Evolutionary conservation across 2,113 vertebrate species (phyloP), one percentile per base, ranked within the genome.

Genomic region (Aspiorhynchus laticeps): DNA sequence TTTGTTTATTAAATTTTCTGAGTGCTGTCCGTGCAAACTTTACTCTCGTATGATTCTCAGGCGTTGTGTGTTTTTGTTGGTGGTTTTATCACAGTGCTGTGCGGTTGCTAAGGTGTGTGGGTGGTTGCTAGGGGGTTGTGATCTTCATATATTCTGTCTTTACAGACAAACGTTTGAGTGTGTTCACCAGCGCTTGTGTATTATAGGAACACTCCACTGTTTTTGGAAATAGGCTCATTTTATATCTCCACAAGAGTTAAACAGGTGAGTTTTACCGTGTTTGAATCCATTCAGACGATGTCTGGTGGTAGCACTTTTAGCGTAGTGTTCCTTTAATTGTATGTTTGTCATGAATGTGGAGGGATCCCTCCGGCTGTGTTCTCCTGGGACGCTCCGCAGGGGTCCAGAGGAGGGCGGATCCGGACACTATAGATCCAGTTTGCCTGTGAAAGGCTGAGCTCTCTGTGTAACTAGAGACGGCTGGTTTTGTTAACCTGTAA

Each of bases 401-500:
- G 83, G 53, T 82, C 84, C 21, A 33, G 33, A 15, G 21, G 28
- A 83, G 12, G 67, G 17, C 38, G 5, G 69, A 31, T 36, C 28
- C 43, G 24, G 53, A 38, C 33, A 59, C 79, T 77, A 73, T 69
- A 83, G 75, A 81, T 75, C 74, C 85, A 82, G n/a, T 85, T 48
- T 85, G 75, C 63, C 33, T 19, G 56, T 85, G 81, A 86, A 80
- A 74, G 69, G 59, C 84, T 74, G 41, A 53, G 61, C 71, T 87
- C 33, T 82, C 74, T 69, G 31, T 15, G 80, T 61, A 87, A 91
- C 76, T 12, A n/a, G 80, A 91, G 83, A 89, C 11, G 51, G 12
- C 28, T 26, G 51, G 84, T 85, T 87, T 90, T 88, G 88, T 87
- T 73, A 51, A 38, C 69, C 80, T 65, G 85, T 46, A 86, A 87